Evolutionary conservation across 1,140 invertebrate species (phyloP).

Genomic region (Leptonema lineaticorne): DNA sequence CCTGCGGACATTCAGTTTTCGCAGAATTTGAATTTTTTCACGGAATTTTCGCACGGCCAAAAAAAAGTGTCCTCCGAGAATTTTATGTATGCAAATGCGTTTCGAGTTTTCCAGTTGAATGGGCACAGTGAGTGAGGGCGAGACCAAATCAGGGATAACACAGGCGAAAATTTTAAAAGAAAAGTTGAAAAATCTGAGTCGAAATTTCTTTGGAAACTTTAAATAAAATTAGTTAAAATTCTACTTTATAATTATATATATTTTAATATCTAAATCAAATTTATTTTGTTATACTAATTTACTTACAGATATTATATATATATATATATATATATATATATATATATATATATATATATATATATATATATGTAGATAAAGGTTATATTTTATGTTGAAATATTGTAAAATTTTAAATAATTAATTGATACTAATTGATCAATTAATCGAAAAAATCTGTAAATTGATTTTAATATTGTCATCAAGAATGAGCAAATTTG

Average conservation of each 20-base stretch:
- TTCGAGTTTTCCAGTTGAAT: neutral
- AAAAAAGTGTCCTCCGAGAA: slow-evolving; percentile 27
- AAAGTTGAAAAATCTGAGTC: neutral
- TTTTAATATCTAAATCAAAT: neutral
- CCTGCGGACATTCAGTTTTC: slow-evolving; percentile 10
- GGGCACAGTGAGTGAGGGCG: neutral
- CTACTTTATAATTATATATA: neutral
- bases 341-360: too few species aligned
- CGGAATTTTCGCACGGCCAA: slow-evolving; percentile 7
- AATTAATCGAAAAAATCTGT: too few species aligned
- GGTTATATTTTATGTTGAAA: too few species aligned
- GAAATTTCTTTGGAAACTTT: neutral
- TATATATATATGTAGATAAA: too few species aligned
- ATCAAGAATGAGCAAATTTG: too few species aligned
- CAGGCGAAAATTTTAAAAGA: neutral
- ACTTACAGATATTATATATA: neutral
- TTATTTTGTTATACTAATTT: neutral
- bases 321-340: too few species aligned
- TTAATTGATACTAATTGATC: too few species aligned
- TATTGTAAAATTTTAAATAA: too few species aligned
- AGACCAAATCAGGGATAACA: neutral
- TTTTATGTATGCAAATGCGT: slow-evolving; percentile 28
- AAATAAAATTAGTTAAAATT: neutral
- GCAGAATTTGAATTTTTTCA: slow-evolving; percentile 28
- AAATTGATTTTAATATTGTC: too few species aligned